These are phyloP conservation scores for Drosophila neutralis DNA, from an alignment of 2,888 invertebrate species.

Conservation along the genomic window DNA sequence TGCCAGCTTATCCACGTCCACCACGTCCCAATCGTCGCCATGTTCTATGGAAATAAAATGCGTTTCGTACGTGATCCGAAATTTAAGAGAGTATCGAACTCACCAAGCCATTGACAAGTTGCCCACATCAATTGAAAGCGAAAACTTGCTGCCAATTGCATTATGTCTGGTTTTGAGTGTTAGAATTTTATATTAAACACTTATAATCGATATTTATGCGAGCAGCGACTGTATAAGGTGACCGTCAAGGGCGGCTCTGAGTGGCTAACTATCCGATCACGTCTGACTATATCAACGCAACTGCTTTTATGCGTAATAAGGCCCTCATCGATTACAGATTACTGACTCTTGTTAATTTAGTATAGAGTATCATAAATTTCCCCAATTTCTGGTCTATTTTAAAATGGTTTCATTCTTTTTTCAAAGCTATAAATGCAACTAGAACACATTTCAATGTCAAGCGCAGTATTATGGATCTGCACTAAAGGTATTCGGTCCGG, in stretches of 20 bases:
- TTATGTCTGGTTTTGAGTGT: slow-evolving; percentile 64
- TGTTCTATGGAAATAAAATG: slow-evolving; percentile 79
- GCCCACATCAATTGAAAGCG: slow-evolving; percentile 71
- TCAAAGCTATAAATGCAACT: slow-evolving; percentile 3
- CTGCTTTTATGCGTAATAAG: neutral
- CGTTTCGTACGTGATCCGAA: slow-evolving; percentile 70
- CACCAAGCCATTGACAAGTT: slow-evolving; percentile 39
- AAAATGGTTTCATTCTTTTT: neutral
- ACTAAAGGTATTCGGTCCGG: slow-evolving; percentile 39
- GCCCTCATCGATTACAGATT: neutral
- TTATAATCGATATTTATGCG: slow-evolving; percentile 77
- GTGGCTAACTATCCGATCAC: slow-evolving; percentile 18
- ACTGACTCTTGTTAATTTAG: neutral
- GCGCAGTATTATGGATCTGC: neutral
- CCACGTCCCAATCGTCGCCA: slow-evolving; percentile 75
- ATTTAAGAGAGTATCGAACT: slow-evolving; percentile 29
- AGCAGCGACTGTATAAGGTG: slow-evolving; percentile 67
- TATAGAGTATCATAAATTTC: too few relatives aligned
- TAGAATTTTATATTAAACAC: slow-evolving; percentile 73
- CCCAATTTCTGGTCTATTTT: neutral
- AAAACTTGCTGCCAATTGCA: slow-evolving; percentile 74
- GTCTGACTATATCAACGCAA: slow-evolving; percentile 32
- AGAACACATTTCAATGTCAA: slow-evolving; percentile 4
- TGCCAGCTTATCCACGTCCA: slow-evolving; percentile 45
- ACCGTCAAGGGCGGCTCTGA: slow-evolving; percentile 54